Percentiles rank a stretch among this genome's conserved stretches.
These are phyloP conservation scores for Xenopus tropicalis DNA, from an alignment of 2,113 vertebrate genomes.

Conservation along the genomic window UCB_Xtro_10.0 CM004445.2:104814001-104814500, in stretches of 20 bases:
- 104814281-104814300: not conserved
- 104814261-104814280: slow-evolving; percentile 60
- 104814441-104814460: too few species aligned
- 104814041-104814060: slow-evolving; percentile 92
- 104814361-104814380: too few species aligned
- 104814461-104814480: too few species aligned
- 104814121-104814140: not conserved
- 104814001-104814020: slow-evolving; percentile 97
- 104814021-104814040: slow-evolving; percentile 93
- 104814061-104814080: slow-evolving; percentile 87
- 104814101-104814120: slow-evolving; percentile 56
- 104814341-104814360: too few species aligned
- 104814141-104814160: slow-evolving; percentile 81
- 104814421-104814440: too few species aligned
- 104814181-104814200: slow-evolving; percentile 97
- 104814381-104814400: too few species aligned
- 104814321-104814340: too few species aligned
- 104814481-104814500: too few species aligned
- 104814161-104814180: slow-evolving; percentile 97
- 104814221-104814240: slow-evolving; percentile 97
- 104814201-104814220: slow-evolving; percentile 96
- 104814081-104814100: slow-evolving; percentile 71
- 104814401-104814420: too few species aligned
- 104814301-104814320: not conserved
- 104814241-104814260: slow-evolving; percentile 99